Evolutionary conservation across 2,797 vertebrate genomes (phyloP).

Genomic region (Eurystomus glaucurus): DNA sequence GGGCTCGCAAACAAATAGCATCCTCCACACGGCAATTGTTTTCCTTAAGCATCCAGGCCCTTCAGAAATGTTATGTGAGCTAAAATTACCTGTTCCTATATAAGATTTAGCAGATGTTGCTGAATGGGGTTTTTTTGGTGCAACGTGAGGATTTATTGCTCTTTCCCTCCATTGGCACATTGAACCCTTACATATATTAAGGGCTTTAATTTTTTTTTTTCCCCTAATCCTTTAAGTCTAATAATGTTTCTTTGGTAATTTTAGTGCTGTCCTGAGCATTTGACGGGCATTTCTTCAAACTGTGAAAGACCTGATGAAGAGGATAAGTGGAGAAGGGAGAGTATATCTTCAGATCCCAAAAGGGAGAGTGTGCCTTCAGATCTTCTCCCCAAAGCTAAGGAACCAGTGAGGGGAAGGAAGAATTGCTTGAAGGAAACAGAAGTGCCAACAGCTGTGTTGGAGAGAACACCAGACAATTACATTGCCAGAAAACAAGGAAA

Average conservation of each 20-base stretch:
- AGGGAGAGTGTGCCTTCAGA: neutral
- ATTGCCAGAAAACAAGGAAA: neutral
- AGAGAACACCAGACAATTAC: neutral
- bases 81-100: neutral
- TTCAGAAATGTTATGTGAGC: neutral
- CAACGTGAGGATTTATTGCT: neutral
- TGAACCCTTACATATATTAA: neutral
- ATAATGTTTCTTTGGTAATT: neutral
- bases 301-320: neutral
- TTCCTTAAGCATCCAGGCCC: neutral
- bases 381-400: neutral
- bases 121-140: neutral
- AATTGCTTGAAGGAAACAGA: neutral
- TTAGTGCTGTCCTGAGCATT: neutral
- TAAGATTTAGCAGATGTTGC: neutral
- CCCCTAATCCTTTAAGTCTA: neutral
- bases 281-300: neutral
- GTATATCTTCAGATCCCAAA: neutral
- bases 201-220: neutral
- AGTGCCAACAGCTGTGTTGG: neutral
- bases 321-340: neutral
- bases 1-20: neutral
- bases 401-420: neutral
- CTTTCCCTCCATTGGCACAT: neutral
- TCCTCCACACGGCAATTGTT: fast-evolving